A percentile compares a stretch with the other conserved stretches of the same genome.
phyloP scores from a whole-genome alignment of 2,888 invertebrate genomes.

The Urechis unicinctus region DNA sequence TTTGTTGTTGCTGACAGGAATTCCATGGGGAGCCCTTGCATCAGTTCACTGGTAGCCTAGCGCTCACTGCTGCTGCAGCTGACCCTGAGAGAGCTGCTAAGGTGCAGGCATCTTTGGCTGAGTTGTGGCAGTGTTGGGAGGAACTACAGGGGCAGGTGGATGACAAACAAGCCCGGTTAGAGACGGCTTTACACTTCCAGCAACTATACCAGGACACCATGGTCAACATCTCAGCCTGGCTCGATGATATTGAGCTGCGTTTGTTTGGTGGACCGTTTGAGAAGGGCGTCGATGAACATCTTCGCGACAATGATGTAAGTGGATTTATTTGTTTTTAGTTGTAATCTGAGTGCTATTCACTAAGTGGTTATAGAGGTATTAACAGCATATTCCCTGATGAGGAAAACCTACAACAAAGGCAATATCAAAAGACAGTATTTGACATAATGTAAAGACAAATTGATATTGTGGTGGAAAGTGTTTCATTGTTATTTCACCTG shows the following conservation, averaged over 20 bases:
- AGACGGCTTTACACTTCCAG: slow-evolving; percentile 34
- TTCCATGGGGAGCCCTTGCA: slow-evolving; percentile 8
- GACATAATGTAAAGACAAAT: no score
- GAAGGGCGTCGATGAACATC: slow-evolving; percentile 28
- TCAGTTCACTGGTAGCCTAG: background rate
- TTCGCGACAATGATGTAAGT: slow-evolving; percentile 39
- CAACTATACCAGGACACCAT: slow-evolving; percentile 38
- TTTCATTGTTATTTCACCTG: background rate
- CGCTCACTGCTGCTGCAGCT: background rate
- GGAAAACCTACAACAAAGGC: no score
- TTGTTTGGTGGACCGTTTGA: slow-evolving; percentile 26
- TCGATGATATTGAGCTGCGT: slow-evolving; percentile 38
- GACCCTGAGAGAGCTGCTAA: background rate
- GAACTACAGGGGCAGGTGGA: slow-evolving; percentile 13
- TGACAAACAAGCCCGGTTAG: slow-evolving; percentile 19
- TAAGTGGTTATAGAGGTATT: no score
- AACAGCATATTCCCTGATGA: no score
- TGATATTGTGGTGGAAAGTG: no score
- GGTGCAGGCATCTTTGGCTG: slow-evolving; percentile 5
- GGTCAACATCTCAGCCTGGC: slow-evolving; percentile 35
- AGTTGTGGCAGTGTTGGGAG: slow-evolving; percentile 16
- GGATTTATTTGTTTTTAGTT: no score
- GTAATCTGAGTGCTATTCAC: no score
- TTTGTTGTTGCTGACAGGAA: slow-evolving; percentile 6
- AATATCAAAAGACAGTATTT: no score